Evolutionary conservation across 2,113 vertebrate genomes (phyloP).

Genomic region (Vidua chalybeata): DNA sequence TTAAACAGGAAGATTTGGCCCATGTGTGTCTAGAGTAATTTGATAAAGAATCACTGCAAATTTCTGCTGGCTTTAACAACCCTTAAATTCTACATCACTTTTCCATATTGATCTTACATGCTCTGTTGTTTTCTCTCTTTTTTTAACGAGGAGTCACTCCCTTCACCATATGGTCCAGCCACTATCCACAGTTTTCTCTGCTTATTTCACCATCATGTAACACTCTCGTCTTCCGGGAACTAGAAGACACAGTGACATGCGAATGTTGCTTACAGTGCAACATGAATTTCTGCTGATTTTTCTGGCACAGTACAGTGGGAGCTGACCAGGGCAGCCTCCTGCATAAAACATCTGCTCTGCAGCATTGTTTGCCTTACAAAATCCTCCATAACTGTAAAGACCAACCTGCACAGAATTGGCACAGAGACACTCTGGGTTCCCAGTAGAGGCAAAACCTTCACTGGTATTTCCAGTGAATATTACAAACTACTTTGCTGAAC

Average conservation of each 20-base stretch:
- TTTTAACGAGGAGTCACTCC: not conserved
- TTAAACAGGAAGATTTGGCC: not conserved
- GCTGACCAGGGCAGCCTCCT: slow-evolving; percentile 29
- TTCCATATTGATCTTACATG: not conserved
- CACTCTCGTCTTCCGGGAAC: slow-evolving; percentile 28
- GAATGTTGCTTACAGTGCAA: not conserved
- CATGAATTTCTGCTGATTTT: slow-evolving; percentile 58
- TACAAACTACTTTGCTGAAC: not conserved
- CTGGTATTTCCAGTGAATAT: not conserved
- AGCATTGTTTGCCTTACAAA: slow-evolving; percentile 1
- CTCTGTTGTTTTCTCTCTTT: not conserved
- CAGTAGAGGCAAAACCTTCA: not conserved
- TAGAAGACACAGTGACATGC: slow-evolving; percentile 39
- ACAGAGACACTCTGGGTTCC: not conserved
- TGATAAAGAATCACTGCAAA: not conserved
- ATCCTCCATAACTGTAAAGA: not conserved
- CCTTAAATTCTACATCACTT: not conserved
- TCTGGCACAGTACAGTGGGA: slow-evolving; percentile 13
- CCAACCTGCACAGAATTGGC: not conserved
- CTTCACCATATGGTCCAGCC: not conserved
- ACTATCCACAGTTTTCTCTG: not conserved
- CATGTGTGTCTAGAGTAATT: not conserved
- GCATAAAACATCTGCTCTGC: slow-evolving; percentile 37
- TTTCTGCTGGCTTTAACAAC: not conserved
- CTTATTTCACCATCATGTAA: slow-evolving; percentile 40